A percentile compares a stretch with the other conserved stretches of the same genome.
phyloP scores from a whole-genome alignment of 2,797 vertebrate genomes.

The Antennarius maculatus region DNA sequence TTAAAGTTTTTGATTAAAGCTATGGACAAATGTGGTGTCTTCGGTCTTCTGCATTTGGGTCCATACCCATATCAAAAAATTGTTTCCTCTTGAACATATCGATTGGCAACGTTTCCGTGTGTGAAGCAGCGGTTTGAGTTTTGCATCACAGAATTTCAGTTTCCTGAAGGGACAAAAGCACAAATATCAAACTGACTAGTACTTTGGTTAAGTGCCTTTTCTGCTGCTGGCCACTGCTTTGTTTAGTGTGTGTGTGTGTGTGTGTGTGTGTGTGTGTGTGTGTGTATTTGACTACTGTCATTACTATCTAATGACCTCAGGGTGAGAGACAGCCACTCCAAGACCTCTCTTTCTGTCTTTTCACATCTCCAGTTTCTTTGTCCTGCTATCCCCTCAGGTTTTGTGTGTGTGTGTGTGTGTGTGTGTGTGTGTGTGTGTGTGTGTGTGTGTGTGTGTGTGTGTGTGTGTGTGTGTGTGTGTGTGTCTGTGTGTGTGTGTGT shows the following conservation, averaged over 20 bases:
- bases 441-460: slow-evolving; percentile 17
- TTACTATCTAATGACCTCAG: slow-evolving; percentile 61
- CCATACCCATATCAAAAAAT: too few species aligned
- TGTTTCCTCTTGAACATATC: neutral
- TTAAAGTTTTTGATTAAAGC: too few species aligned
- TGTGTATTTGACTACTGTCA: slow-evolving; percentile 41
- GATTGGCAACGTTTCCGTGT: neutral
- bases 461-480: slow-evolving; percentile 20
- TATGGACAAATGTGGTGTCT: too few species aligned
- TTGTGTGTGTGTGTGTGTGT: slow-evolving; percentile 21
- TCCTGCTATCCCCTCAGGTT: slow-evolving; percentile 51
- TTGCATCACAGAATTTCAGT: slow-evolving; percentile 10
- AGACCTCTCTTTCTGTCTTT: slow-evolving; percentile 69
- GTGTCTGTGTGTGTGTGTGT: slow-evolving; percentile 14
- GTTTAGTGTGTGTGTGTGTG: slow-evolving; percentile 19
- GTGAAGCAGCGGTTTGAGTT: neutral
- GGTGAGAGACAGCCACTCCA: slow-evolving; percentile 58
- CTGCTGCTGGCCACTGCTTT: slow-evolving; percentile 36
- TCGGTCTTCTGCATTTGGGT: too few species aligned
- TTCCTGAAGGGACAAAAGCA: slow-evolving; percentile 31
- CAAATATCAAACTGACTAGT: slow-evolving; percentile 43
- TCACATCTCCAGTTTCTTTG: slow-evolving; percentile 71
- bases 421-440: slow-evolving; percentile 19
- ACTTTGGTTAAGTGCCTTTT: slow-evolving; percentile 37
- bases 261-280: slow-evolving; percentile 7